Evolutionary conservation across 2,797 vertebrate species (phyloP).

Genomic region (Australoheros facetus): DNA sequence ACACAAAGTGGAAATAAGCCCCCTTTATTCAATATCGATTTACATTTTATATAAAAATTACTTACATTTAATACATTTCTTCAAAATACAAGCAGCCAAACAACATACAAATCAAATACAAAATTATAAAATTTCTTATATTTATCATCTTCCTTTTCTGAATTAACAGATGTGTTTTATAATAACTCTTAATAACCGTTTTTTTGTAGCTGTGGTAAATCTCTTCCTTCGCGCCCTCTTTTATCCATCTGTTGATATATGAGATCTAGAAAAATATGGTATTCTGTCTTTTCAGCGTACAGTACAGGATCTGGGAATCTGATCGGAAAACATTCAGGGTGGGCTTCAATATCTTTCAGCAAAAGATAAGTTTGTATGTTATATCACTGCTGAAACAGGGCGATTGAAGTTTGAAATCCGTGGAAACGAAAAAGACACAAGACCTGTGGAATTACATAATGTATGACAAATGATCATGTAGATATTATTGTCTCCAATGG

Average conservation of each 20-base stretch:
- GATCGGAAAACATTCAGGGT: slow-evolving; percentile 75
- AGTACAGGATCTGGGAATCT: slow-evolving; percentile 67
- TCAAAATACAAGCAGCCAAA: slow-evolving; percentile 89
- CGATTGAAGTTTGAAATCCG: slow-evolving; percentile 29
- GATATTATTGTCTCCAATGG: slow-evolving; percentile 35
- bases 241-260: slow-evolving; percentile 64
- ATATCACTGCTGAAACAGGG: slow-evolving; percentile 45
- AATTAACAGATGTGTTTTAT: slow-evolving; percentile 77
- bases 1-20: slow-evolving; percentile 81
- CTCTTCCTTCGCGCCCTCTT: slow-evolving; percentile 54
- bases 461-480: slow-evolving; percentile 28
- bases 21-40: slow-evolving; percentile 88
- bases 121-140: slow-evolving; percentile 89
- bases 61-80: slow-evolving; percentile 90
- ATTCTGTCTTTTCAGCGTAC: slow-evolving; percentile 74
- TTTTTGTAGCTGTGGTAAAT: slow-evolving; percentile 68
- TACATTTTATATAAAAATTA: slow-evolving; percentile 88
- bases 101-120: slow-evolving; percentile 90
- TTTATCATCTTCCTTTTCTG: slow-evolving; percentile 78
- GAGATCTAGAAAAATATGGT: slow-evolving; percentile 80
- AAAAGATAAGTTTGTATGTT: slow-evolving; percentile 53
- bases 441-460: slow-evolving; percentile 35
- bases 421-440: slow-evolving; percentile 51
- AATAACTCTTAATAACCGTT: slow-evolving; percentile 72
- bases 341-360: slow-evolving; percentile 68